Evolutionary conservation across 2,113 vertebrate species (phyloP).

Genomic region (Azemiops feae): DNA sequence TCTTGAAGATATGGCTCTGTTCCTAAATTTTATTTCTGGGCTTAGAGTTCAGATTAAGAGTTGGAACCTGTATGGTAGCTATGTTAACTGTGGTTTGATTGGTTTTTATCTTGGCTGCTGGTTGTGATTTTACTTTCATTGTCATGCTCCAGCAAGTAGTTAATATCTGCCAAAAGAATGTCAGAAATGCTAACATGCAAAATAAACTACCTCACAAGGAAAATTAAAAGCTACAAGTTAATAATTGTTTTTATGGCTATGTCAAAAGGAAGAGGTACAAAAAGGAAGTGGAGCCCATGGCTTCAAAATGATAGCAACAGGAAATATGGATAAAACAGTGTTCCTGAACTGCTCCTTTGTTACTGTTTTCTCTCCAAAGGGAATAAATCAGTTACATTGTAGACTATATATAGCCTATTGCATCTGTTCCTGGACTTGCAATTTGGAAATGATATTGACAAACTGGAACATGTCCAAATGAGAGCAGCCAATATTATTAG

Average conservation of each 20-base stretch:
- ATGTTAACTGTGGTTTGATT: not conserved
- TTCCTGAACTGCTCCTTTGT: not conserved
- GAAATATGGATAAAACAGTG: not conserved
- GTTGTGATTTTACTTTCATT: not conserved
- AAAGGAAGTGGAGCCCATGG: not conserved
- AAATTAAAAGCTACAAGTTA: not conserved
- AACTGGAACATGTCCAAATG: not conserved
- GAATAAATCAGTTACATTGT: not conserved
- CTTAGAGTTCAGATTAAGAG: not conserved
- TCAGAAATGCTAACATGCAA: not conserved
- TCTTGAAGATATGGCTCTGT: not conserved
- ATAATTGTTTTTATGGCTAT: not conserved
- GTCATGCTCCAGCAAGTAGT: not conserved
- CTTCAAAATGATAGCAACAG: not conserved
- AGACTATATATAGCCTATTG: not conserved
- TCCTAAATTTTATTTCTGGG: not conserved
- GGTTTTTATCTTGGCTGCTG: not conserved
- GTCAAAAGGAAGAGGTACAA: not conserved
- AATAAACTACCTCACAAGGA: not conserved
- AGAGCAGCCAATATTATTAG: not conserved
- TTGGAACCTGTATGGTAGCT: not conserved
- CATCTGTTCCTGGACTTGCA: not conserved
- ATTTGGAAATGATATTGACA: not conserved
- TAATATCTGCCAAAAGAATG: not conserved
- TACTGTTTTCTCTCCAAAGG: not conserved